A percentile compares a stretch with the other conserved stretches of the same genome.
Conservation (phyloP, 2,797 vertebrate species). For the Poecilia gillii region DNA sequence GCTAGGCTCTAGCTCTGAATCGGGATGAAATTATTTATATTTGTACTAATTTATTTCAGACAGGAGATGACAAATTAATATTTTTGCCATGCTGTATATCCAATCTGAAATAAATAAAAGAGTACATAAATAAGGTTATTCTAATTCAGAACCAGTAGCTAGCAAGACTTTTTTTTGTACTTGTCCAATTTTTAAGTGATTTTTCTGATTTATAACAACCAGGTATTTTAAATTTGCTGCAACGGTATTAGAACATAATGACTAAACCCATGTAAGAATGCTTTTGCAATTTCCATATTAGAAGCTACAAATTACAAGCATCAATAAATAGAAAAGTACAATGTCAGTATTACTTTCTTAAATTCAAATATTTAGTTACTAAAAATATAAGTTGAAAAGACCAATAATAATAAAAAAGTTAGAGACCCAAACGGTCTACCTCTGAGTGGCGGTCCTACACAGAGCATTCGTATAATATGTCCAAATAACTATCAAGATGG, state of each 20-base stretch:
- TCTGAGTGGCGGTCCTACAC: not conserved
- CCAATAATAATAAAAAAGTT: not conserved
- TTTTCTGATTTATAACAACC: not conserved
- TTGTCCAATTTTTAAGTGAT: not conserved
- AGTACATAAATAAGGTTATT: not conserved
- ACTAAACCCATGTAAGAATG: not conserved
- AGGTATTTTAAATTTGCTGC: not conserved
- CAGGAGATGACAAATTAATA: not conserved
- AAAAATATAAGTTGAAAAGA: not conserved
- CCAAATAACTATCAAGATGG: not conserved
- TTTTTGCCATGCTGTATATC: not conserved
- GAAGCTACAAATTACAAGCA: not conserved
- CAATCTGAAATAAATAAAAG: not conserved
- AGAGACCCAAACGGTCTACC: too few species aligned
- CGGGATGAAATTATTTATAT: constrained; percentile 41
- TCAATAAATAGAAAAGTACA: not conserved
- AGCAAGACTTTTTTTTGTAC: not conserved
- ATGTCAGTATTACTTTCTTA: not conserved
- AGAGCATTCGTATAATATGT: not conserved
- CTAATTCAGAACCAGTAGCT: not conserved
- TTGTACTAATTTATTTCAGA: constrained; percentile 3
- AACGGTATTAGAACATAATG: not conserved
- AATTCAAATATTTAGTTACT: not conserved
- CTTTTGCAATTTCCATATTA: not conserved
- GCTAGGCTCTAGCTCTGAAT: constrained; percentile 54